Evolutionary conservation across 2,113 vertebrate species (phyloP).

Genomic region (Naja naja): DNA sequence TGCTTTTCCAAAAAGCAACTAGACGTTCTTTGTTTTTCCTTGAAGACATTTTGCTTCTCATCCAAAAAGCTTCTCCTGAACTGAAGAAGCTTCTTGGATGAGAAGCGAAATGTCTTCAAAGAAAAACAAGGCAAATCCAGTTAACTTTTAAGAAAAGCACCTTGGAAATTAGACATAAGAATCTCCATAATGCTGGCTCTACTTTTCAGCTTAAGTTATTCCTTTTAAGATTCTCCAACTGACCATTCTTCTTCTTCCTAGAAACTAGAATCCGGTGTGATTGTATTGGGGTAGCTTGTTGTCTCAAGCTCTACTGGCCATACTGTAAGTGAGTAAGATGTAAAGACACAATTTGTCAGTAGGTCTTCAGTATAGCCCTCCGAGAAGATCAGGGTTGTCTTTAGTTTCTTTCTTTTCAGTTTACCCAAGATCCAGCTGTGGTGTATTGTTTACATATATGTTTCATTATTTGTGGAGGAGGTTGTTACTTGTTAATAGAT

Average conservation of each 20-base stretch:
- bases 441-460: neutral
- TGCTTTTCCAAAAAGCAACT: neutral
- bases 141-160: neutral
- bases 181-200: neutral
- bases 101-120: neutral
- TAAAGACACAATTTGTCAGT: neutral
- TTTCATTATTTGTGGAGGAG: neutral
- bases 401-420: neutral
- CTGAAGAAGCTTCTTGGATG: neutral
- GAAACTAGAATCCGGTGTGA: neutral
- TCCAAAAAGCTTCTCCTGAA: neutral
- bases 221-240: neutral
- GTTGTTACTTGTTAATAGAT: neutral
- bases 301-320: neutral
- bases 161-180: neutral
- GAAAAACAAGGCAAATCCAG: neutral
- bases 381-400: neutral
- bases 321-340: neutral
- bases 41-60: neutral
- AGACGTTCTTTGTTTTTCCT: neutral
- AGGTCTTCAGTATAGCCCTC: neutral
- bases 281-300: neutral
- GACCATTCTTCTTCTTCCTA: neutral
- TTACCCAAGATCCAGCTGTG: neutral
- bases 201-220: neutral